A percentile compares a stretch with the other conserved stretches of the same genome.
phyloP scores from a whole-genome alignment of 2,888 invertebrate genomes.

The Drosophila algonquin region DNA sequence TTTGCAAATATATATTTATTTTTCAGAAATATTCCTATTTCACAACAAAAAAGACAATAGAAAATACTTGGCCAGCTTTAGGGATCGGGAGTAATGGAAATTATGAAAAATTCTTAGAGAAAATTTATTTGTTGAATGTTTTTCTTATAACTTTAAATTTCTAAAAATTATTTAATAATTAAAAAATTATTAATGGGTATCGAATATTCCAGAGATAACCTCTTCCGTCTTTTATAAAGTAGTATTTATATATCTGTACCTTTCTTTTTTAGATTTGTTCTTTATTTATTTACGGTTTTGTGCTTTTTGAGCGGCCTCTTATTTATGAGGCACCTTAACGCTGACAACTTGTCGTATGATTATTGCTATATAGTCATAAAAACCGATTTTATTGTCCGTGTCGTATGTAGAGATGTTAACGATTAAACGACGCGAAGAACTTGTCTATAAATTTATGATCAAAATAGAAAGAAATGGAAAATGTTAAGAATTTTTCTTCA shows the following conservation, averaged over 20 bases:
- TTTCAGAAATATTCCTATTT: background rate
- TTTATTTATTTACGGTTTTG: constrained; percentile 4
- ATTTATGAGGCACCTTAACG: constrained; percentile 38
- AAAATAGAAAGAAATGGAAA: constrained; percentile 26
- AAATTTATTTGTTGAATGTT: no score
- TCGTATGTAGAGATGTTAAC: constrained; percentile 60
- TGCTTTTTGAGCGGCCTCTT: constrained; percentile 3
- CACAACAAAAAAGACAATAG: background rate
- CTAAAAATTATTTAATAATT: background rate
- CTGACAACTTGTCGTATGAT: constrained; percentile 54
- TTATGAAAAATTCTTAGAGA: no score
- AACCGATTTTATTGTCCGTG: constrained; percentile 58
- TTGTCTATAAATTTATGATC: constrained; percentile 62
- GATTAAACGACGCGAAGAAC: constrained; percentile 57
- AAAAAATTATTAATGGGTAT: background rate
- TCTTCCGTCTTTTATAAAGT: background rate
- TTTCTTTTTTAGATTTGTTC: constrained; percentile 1
- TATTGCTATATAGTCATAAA: constrained; percentile 58
- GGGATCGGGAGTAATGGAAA: no score
- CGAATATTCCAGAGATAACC: background rate
- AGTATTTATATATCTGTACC: constrained; percentile 5
- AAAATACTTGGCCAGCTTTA: background rate
- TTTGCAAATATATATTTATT: no score
- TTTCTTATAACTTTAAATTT: background rate
- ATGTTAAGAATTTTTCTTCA: background rate